These are phyloP conservation scores for Labeo rohita DNA, from an alignment of 2,113 vertebrate genomes.

Conservation along the genomic window DNA sequence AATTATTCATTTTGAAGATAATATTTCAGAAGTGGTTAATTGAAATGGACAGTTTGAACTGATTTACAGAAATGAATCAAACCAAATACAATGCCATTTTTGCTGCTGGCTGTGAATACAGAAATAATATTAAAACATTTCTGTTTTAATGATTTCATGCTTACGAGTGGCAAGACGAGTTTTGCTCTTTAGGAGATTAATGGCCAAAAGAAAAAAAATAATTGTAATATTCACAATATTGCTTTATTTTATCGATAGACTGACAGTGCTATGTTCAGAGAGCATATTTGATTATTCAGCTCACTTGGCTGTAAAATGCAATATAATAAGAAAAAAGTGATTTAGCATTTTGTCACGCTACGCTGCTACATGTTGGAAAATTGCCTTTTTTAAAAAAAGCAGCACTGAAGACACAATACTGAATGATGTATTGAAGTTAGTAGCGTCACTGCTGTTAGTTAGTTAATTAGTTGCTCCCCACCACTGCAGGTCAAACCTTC, in stretches of 20 bases:
- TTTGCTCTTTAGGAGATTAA: background rate
- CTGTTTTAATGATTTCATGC: background rate
- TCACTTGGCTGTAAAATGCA: background rate
- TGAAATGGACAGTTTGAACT: background rate
- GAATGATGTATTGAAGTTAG: background rate
- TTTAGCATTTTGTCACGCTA: background rate
- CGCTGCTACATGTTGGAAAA: background rate
- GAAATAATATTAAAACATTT: no score
- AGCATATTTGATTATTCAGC: background rate
- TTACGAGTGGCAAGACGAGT: background rate
- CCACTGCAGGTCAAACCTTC: background rate
- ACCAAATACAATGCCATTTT: background rate
- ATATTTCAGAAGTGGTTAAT: background rate
- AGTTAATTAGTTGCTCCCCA: background rate
- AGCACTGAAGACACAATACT: background rate
- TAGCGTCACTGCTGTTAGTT: background rate
- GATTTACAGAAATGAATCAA: background rate
- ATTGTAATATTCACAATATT: background rate
- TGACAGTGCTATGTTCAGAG: background rate
- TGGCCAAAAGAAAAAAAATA: background rate
- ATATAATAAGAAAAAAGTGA: background rate
- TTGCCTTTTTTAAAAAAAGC: background rate
- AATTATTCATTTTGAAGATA: background rate
- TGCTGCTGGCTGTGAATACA: background rate
- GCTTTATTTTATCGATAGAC: background rate